These are phyloP conservation scores for Drosophila paracracens DNA, from an alignment of 2,888 invertebrate species.

Conservation along the genomic window DNA sequence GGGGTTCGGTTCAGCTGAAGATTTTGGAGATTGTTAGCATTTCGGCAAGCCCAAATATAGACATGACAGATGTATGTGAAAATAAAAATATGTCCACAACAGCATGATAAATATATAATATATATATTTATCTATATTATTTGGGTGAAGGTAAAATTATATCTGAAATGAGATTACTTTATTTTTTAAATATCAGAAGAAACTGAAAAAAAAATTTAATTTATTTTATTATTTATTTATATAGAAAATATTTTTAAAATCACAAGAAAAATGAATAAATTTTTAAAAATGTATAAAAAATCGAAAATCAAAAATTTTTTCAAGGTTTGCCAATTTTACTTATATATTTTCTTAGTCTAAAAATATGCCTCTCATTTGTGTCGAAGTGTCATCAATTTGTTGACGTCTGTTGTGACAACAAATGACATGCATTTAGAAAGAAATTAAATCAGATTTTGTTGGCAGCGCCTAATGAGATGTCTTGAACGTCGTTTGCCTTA, in stretches of 20 bases:
- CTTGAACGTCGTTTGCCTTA: slow-evolving; percentile 36
- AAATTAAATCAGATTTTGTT: slow-evolving; percentile 35
- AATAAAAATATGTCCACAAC: neutral
- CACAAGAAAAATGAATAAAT: neutral
- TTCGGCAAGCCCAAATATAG: neutral
- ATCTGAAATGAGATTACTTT: neutral
- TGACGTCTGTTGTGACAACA: slow-evolving; percentile 20
- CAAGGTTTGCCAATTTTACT: neutral
- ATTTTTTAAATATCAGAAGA: neutral
- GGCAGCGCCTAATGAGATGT: slow-evolving; percentile 22
- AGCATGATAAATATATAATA: no score
- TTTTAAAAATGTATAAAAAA: neutral
- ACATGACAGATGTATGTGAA: neutral
- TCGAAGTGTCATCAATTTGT: slow-evolving; percentile 18
- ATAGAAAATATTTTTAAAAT: neutral
- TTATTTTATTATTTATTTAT: neutral
- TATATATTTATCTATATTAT: no score
- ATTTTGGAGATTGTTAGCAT: neutral
- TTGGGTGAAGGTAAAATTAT: neutral
- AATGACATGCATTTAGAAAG: slow-evolving; percentile 30
- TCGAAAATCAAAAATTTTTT: neutral
- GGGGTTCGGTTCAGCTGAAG: neutral
- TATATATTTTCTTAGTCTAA: neutral
- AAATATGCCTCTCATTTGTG: neutral
- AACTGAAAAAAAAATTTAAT: neutral